phyloP scores from a whole-genome alignment of 2,797 vertebrate species.

The Lepidocolaptes lacrymiger region DNA sequence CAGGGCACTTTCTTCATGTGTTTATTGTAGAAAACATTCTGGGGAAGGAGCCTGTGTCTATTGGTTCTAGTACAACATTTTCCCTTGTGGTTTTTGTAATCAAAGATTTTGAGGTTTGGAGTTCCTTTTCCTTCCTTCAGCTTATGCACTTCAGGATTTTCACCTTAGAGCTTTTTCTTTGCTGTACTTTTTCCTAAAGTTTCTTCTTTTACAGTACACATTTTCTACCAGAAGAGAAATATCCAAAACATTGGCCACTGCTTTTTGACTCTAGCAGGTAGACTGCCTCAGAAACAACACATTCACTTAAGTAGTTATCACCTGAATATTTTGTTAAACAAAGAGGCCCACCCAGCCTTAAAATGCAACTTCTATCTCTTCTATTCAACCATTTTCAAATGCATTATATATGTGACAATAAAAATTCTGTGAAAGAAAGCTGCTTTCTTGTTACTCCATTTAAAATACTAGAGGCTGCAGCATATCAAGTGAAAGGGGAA shows the following conservation, averaged over 20 bases:
- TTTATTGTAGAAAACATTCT: not conserved
- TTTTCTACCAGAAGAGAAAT: not conserved
- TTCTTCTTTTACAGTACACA: not conserved
- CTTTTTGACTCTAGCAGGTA: not conserved
- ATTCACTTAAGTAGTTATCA: not conserved
- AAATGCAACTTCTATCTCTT: not conserved
- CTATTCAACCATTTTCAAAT: not conserved
- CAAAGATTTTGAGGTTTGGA: not conserved
- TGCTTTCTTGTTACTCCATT: not conserved
- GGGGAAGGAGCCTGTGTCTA: not conserved
- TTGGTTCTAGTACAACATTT: not conserved
- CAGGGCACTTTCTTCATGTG: not conserved
- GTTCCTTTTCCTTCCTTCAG: not conserved
- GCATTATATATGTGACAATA: not conserved
- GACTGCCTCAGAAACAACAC: not conserved
- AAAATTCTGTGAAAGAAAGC: not conserved
- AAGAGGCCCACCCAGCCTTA: not conserved
- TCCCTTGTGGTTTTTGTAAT: not conserved
- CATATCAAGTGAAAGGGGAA: slow-evolving; percentile 19
- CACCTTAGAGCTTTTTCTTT: not conserved
- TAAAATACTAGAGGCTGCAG: not conserved
- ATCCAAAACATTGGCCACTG: not conserved
- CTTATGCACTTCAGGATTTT: not conserved
- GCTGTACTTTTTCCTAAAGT: not conserved
- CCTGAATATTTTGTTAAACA: not conserved